phyloP scores from a whole-genome alignment of 2,797 vertebrate genomes.

The Neoniphon sammara region DNA sequence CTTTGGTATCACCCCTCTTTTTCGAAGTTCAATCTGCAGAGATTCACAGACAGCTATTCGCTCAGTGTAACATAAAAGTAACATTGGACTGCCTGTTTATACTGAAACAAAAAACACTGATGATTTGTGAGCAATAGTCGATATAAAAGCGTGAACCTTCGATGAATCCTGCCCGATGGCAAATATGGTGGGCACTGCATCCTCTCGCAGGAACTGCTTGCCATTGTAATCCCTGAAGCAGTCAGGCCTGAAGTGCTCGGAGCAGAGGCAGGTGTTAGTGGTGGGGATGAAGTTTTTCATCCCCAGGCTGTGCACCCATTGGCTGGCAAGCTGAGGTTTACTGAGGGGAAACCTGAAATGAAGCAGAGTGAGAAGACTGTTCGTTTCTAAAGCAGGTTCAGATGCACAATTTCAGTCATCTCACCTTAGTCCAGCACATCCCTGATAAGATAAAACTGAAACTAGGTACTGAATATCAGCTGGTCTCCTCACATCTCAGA shows the following conservation, averaged over 20 bases:
- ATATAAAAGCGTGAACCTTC: slow-evolving; percentile 60
- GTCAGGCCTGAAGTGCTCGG: slow-evolving; percentile 83
- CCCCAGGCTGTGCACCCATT: slow-evolving; percentile 85
- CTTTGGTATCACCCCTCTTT: slow-evolving; percentile 75
- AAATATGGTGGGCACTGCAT: slow-evolving; percentile 85
- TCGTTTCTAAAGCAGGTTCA: neutral
- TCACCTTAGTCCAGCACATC: too few species aligned
- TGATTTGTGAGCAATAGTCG: neutral
- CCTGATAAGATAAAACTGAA: too few species aligned
- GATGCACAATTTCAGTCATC: neutral
- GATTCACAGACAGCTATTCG: slow-evolving; percentile 20
- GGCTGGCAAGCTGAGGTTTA: slow-evolving; percentile 82
- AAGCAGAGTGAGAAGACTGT: neutral
- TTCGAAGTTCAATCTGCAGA: slow-evolving; percentile 83
- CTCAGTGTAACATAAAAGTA: neutral
- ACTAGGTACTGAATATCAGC: too few species aligned
- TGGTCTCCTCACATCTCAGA: too few species aligned
- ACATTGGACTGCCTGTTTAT: neutral
- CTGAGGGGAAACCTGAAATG: slow-evolving; percentile 83
- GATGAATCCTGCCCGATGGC: slow-evolving; percentile 70
- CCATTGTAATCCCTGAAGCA: slow-evolving; percentile 88
- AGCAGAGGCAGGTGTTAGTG: slow-evolving; percentile 85
- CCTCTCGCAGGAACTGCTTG: slow-evolving; percentile 85
- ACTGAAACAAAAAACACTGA: neutral
- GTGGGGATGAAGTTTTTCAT: slow-evolving; percentile 84